phyloP scores from a whole-genome alignment of 2,113 vertebrate genomes.

The Falcunculus frontatus region DNA sequence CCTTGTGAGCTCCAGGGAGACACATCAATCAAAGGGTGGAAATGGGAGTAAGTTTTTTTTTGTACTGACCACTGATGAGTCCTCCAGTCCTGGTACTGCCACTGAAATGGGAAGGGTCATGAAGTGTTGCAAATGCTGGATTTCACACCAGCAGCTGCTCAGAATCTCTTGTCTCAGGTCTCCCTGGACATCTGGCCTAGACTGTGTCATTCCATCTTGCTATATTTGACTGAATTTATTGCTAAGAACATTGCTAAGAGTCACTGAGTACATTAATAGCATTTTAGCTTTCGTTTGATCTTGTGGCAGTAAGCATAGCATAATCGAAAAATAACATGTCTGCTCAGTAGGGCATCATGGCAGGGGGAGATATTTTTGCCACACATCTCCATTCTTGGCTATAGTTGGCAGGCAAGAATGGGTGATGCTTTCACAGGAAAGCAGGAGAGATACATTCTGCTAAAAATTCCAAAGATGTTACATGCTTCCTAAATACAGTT shows the following conservation, averaged over 20 bases:
- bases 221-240: slow-evolving; percentile 21
- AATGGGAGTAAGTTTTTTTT: not conserved
- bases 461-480: slow-evolving; percentile 17
- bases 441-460: not conserved
- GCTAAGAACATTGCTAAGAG: not conserved
- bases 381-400: slow-evolving; percentile 1
- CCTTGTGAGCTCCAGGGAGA: not conserved
- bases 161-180: not conserved
- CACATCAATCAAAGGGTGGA: not conserved
- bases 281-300: not conserved
- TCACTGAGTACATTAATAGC: not conserved
- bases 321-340: not conserved
- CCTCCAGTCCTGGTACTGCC: not conserved
- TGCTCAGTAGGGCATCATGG: not conserved
- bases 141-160: slow-evolving; percentile 5
- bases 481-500: not conserved
- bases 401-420: not conserved
- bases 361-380: slow-evolving; percentile 40
- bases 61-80: not conserved
- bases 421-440: not conserved
- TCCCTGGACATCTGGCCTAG: not conserved
- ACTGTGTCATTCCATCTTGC: not conserved
- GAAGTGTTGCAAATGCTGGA: not conserved
- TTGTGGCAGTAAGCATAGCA: not conserved
- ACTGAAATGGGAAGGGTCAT: not conserved